Evolutionary conservation across 2,797 vertebrate genomes (phyloP).

Genomic region (Carcharodon carcharias): DNA sequence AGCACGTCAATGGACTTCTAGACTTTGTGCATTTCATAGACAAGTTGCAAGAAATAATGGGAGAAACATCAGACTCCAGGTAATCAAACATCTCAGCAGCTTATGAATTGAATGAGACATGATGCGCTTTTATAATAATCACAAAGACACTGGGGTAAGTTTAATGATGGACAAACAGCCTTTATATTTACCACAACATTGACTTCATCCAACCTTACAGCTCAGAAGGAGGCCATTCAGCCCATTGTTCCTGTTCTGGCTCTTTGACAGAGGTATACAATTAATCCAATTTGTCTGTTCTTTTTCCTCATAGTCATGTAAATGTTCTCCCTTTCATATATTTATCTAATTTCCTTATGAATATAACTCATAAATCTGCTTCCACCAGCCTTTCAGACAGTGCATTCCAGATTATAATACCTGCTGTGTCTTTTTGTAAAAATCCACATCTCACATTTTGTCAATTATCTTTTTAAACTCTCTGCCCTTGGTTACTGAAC

Average conservation of each 20-base stretch:
- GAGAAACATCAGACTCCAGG: slow-evolving; percentile 77
- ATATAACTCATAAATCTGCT: neutral
- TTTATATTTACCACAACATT: neutral
- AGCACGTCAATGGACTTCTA: slow-evolving; percentile 76
- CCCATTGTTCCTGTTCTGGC: neutral
- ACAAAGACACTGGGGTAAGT: neutral
- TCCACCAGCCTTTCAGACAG: neutral
- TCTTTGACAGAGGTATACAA: neutral
- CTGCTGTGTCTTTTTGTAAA: neutral
- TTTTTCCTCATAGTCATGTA: neutral
- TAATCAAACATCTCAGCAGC: slow-evolving; percentile 50
- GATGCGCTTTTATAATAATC: neutral
- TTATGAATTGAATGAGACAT: neutral
- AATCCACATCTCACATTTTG: neutral
- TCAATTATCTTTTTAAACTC: too few species aligned
- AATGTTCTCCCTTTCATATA: neutral
- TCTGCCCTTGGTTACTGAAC: neutral
- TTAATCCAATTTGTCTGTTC: too few species aligned
- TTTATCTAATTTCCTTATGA: too few species aligned
- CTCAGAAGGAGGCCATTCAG: neutral
- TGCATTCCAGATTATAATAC: neutral
- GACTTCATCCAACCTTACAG: neutral
- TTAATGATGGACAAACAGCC: neutral
- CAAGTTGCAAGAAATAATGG: slow-evolving; percentile 79
- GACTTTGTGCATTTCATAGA: slow-evolving; percentile 80